phyloP scores from a whole-genome alignment of 2,888 invertebrate genomes.

The Xestia rhomboidea region DNA sequence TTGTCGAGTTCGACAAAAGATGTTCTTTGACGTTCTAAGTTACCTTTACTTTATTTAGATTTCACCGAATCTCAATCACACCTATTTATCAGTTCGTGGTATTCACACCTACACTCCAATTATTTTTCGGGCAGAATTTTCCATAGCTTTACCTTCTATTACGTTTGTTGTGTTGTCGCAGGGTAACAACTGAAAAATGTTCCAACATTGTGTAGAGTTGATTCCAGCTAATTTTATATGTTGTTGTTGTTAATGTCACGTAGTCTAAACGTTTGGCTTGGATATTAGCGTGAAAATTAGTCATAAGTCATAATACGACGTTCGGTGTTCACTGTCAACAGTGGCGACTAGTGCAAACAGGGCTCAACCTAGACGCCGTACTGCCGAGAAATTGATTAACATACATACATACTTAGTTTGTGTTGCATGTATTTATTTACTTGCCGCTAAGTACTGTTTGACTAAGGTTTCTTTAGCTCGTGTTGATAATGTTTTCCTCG shows the following conservation, averaged over 20 bases:
- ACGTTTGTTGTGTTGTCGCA: not conserved
- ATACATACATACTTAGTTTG: conserved; percentile 50
- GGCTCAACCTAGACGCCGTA: conserved; percentile 42
- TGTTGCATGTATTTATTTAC: conserved; percentile 62
- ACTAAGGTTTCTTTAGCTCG: conserved; percentile 53
- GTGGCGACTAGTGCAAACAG: conserved; percentile 56
- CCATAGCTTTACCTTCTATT: conserved; percentile 6
- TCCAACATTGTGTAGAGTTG: not conserved
- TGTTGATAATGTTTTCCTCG: conserved; percentile 38
- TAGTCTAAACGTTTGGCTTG: conserved; percentile 53
- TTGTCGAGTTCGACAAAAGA: not conserved
- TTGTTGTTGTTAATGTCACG: conserved; percentile 49
- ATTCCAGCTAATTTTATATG: conserved; percentile 32
- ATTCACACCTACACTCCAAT: conserved; percentile 22
- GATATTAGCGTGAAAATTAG: conserved; percentile 59
- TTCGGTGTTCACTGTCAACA: conserved; percentile 60
- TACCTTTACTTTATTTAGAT: conserved; percentile 13
- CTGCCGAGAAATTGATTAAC: conserved; percentile 63
- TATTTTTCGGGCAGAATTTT: conserved; percentile 5
- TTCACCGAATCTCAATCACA: conserved; percentile 19
- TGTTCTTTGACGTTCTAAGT: not conserved
- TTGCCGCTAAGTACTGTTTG: conserved; percentile 53
- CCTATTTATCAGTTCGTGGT: conserved; percentile 9
- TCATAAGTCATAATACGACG: conserved; percentile 52
- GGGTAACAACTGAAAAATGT: conserved; percentile 13